Evolutionary conservation across 2,113 vertebrate genomes (phyloP).

Genomic region (Sceloporus tristichus): DNA sequence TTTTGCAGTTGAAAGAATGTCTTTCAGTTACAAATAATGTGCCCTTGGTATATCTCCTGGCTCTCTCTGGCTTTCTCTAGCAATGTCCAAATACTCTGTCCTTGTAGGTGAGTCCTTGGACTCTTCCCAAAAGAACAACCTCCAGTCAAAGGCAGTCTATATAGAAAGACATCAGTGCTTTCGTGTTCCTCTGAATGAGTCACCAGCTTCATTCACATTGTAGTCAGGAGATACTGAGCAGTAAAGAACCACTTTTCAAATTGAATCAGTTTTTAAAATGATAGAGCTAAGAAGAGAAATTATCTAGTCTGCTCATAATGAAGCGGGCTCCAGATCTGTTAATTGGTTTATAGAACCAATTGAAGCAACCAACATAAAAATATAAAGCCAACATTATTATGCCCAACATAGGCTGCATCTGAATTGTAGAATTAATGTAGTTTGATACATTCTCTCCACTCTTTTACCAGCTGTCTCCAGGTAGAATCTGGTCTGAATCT

Average conservation of each 20-base stretch:
- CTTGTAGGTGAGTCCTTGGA: background rate
- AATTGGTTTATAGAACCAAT: background rate
- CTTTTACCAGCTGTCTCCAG: no score
- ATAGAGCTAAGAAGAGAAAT: conserved; percentile 13
- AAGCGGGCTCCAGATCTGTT: background rate
- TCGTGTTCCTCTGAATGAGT: conserved; percentile 27
- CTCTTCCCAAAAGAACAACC: conserved; percentile 1
- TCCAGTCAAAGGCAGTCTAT: background rate
- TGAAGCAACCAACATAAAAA: background rate
- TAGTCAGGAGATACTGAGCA: conserved; percentile 43
- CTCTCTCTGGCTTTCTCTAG: background rate
- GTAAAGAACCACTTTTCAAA: conserved; percentile 40
- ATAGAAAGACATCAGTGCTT: background rate
- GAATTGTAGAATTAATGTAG: no score
- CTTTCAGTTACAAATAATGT: background rate
- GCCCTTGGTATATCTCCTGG: no score
- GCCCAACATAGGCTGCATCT: background rate
- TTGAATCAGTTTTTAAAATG: conserved; percentile 46
- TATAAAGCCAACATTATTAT: background rate
- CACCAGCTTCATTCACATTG: conserved; percentile 42
- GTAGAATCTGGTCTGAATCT: no score
- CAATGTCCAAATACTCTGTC: background rate
- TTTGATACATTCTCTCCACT: no score
- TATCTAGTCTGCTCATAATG: background rate
- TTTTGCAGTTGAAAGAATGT: background rate